Conservation (phyloP, 2,113 vertebrate genomes). For the Raja brachyura region DNA sequence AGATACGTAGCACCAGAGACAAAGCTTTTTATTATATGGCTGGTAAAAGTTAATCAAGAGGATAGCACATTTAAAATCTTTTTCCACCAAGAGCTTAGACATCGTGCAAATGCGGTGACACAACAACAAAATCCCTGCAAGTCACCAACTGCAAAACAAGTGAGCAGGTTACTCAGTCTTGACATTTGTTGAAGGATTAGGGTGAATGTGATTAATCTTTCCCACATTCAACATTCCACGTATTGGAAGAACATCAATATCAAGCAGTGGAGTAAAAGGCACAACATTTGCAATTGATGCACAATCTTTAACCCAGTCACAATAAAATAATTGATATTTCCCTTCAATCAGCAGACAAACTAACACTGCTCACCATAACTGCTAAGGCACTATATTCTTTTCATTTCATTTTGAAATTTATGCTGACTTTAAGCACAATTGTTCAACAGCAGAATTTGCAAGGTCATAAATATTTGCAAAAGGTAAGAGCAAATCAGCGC, state of each 20-base stretch:
- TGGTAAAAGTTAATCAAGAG: neutral
- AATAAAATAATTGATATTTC: neutral
- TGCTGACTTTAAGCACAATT: neutral
- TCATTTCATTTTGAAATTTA: neutral
- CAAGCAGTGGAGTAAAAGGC: neutral
- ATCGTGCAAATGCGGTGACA: neutral
- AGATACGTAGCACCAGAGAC: neutral
- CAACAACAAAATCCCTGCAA: neutral
- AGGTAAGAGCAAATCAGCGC: neutral
- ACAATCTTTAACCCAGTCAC: constrained; percentile 11
- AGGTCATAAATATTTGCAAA: neutral
- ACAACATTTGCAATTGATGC: neutral
- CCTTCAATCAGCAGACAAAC: neutral
- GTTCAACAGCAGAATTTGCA: neutral
- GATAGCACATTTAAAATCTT: neutral
- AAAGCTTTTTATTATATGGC: neutral
- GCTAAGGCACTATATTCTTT: neutral
- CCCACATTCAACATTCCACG: neutral
- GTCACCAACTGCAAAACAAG: neutral
- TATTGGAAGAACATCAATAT: neutral
- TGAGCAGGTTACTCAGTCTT: neutral
- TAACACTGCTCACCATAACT: neutral
- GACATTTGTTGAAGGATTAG: neutral
- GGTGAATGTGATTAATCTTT: neutral
- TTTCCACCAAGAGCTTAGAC: neutral